phyloP scores from a whole-genome alignment of 1,140 invertebrate species.

The Ridgeia piscesae region DNA sequence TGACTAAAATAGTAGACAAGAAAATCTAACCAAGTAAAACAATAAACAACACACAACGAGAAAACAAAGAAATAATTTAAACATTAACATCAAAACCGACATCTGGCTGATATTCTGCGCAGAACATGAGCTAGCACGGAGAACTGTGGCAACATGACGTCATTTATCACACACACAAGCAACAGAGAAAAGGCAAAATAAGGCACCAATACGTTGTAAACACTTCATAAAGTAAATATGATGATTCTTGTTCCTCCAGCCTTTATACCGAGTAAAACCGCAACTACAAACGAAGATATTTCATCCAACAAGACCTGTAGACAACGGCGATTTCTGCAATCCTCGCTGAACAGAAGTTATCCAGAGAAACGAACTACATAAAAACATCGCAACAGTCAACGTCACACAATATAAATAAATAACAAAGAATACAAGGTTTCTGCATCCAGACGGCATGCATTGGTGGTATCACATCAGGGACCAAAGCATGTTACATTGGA shows the following conservation, averaged over 20 bases:
- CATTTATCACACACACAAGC: not conserved
- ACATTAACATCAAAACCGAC: not conserved
- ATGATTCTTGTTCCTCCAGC: not conserved
- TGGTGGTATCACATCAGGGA: not conserved
- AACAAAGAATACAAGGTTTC: not conserved
- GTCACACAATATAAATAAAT: not conserved
- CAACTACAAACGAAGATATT: not conserved
- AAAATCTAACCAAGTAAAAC: slow-evolving; percentile 6
- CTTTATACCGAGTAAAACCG: not conserved
- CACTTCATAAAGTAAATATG: not conserved
- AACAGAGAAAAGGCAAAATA: not conserved
- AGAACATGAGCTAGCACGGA: not conserved
- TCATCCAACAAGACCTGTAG: not conserved
- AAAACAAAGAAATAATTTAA: not conserved
- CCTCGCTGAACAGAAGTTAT: not conserved
- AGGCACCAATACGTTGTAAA: no score
- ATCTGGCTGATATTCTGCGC: not conserved
- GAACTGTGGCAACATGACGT: not conserved
- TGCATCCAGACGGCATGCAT: not conserved
- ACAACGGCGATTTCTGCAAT: not conserved
- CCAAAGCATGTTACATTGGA: not conserved
- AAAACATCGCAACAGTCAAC: not conserved
- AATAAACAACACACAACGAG: not conserved
- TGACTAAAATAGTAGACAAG: not conserved
- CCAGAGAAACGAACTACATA: not conserved